Evolutionary conservation across 2,797 vertebrate species (phyloP), one percentile per base, ranked within the genome.

Genomic region (Tolypeutes matacus): DNA sequence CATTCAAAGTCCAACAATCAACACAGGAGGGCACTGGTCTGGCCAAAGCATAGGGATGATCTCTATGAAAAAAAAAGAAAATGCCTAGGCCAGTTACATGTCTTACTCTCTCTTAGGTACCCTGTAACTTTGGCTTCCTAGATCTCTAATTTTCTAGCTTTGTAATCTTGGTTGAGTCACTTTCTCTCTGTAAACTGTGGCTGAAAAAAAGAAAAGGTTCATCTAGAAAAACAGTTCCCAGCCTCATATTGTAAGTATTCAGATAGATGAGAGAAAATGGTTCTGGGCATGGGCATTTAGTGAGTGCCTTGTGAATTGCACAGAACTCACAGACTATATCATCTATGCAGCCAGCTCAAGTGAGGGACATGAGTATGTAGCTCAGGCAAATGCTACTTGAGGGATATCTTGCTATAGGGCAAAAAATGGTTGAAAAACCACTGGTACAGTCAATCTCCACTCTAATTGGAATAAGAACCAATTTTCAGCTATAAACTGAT

Each of bases 341-440:
- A 51, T 11, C 13, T 77, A 7, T 11, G 23, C 3, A 75, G 25
- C 18, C 49, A 58, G 34, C 29, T 88, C 67, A 3, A 27, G 21
- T 67, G 14, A 76, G 13, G 49, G 58, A 49, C 64, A 2, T 46
- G 36, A 58, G 4, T 5, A 70, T 31, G 23, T 12, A 89, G 23
- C 9, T 36, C 58, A 42, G 34, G 23, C 42, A 46, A 82, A 27
- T 49, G 70, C 42, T 49, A 65, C 31, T 17, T 20, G 62, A 29
- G 17, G 62, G n/a, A 5, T 58, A 39, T 72, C 62, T 80, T 62
- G 2, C 27, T 88, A 0, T 64, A 27, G 36, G 67, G 25, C 31
- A 29, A 51, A 56, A 29, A 85, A 15, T 31, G n/a, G 17, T 46
- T 92, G 70, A 86, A 94, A 94, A 88, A 76, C 14, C n/a, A 51